Evolutionary conservation across 2,797 vertebrate species (phyloP).

Genomic region (Myiotriccus ornatus): DNA sequence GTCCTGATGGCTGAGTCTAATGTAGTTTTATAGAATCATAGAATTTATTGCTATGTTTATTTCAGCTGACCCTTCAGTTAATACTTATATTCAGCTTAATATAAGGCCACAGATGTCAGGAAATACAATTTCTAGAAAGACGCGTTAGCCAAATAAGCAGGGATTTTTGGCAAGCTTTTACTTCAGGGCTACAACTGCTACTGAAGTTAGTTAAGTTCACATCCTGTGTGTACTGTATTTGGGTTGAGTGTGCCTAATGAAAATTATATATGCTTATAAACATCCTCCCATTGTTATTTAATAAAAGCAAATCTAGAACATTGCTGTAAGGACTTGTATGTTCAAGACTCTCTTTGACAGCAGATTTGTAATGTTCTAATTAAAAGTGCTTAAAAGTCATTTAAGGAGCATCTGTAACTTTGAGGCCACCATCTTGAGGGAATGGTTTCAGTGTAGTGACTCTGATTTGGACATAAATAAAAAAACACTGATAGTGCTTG

Average conservation of each 20-base stretch:
- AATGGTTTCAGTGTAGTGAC: neutral
- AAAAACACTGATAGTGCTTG: neutral
- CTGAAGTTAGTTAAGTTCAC: constrained; percentile 33
- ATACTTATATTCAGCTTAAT: neutral
- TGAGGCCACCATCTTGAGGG: constrained; percentile 9
- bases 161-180: constrained; percentile 1
- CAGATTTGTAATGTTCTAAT: constrained; percentile 8
- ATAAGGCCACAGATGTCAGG: neutral
- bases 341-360: neutral
- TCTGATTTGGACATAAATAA: neutral
- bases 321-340: neutral
- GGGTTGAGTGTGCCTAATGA: constrained; percentile 33
- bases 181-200: neutral
- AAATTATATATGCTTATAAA: constrained; percentile 56
- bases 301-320: constrained; percentile 39
- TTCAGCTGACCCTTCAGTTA: neutral
- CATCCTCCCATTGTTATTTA: constrained; percentile 40
- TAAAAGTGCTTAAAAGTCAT: constrained; percentile 9
- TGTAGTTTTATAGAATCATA: neutral
- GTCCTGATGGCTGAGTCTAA: neutral
- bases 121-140: neutral
- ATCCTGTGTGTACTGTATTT: neutral
- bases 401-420: constrained; percentile 5
- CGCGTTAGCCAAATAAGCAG: neutral
- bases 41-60: neutral